phyloP scores from a whole-genome alignment of 1,140 invertebrate genomes.

The Vanessa tameamea region DNA sequence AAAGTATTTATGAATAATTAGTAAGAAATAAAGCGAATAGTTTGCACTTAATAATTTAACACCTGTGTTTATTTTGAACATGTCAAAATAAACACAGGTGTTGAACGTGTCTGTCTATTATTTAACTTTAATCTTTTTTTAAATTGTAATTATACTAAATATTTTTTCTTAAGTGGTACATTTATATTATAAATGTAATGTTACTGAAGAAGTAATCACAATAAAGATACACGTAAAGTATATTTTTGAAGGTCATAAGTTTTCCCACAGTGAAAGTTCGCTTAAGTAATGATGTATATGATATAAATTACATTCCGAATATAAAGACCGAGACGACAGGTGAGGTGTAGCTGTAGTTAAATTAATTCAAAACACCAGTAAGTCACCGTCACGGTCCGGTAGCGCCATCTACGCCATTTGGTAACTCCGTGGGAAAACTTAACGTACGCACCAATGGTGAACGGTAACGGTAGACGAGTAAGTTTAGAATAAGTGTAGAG shows the following conservation, averaged over 20 bases:
- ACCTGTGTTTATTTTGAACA: no score
- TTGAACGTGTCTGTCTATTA: no score
- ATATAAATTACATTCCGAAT: slow-evolving; percentile 1
- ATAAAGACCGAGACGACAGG: slow-evolving; percentile 56
- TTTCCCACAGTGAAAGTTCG: slow-evolving; percentile 28
- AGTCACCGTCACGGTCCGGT: slow-evolving; percentile 72
- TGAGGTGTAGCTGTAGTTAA: slow-evolving; percentile 48
- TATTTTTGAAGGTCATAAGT: slow-evolving; percentile 15
- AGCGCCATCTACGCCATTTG: slow-evolving; percentile 61
- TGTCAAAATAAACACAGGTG: no score
- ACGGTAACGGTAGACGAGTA: not conserved
- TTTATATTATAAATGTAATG: no score
- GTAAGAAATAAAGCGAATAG: no score
- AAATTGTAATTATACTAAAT: no score
- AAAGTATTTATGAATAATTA: no score
- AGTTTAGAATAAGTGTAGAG: not conserved
- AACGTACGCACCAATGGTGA: slow-evolving; percentile 51
- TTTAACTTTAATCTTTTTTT: no score
- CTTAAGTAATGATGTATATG: slow-evolving; percentile 15
- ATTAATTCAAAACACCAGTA: slow-evolving; percentile 71
- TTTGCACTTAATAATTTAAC: no score
- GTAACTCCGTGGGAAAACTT: slow-evolving; percentile 74
- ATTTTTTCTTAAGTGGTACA: no score
- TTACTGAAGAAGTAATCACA: no score
- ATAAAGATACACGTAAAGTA: not conserved